Evolutionary conservation across 2,113 vertebrate species (phyloP).

Genomic region (Enhydra lutris): DNA sequence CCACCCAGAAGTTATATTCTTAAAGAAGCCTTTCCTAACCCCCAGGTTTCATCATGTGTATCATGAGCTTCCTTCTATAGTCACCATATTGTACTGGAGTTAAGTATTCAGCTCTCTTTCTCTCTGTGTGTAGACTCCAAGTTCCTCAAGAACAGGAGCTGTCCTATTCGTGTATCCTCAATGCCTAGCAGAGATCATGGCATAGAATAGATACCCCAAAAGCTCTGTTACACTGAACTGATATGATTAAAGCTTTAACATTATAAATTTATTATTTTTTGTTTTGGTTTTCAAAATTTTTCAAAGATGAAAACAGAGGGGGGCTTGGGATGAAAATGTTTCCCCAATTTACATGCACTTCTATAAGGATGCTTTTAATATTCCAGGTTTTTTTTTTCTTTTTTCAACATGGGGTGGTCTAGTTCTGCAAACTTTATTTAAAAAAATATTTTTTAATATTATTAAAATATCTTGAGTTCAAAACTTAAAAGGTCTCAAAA

Average conservation of each 20-base stretch:
- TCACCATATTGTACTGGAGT: not conserved
- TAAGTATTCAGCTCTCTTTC: not conserved
- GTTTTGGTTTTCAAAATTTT: not conserved
- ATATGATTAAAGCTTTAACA: not conserved
- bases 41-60: not conserved
- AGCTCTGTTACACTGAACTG: not conserved
- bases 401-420: not conserved
- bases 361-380: not conserved
- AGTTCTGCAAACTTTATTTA: not conserved
- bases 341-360: not conserved
- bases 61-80: not conserved
- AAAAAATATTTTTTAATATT: not conserved
- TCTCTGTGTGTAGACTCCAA: not conserved
- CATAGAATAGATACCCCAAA: not conserved
- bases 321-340: not conserved
- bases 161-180: not conserved
- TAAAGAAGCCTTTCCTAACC: not conserved
- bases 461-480: not conserved
- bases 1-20: not conserved
- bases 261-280: not conserved
- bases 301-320: not conserved
- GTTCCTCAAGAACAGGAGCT: not conserved
- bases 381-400: not conserved
- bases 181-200: not conserved
- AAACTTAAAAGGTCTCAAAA: not conserved